These are phyloP conservation scores for Tenthredo mesomela DNA, from an alignment of 2,888 invertebrate species.

Conservation along the genomic window DNA sequence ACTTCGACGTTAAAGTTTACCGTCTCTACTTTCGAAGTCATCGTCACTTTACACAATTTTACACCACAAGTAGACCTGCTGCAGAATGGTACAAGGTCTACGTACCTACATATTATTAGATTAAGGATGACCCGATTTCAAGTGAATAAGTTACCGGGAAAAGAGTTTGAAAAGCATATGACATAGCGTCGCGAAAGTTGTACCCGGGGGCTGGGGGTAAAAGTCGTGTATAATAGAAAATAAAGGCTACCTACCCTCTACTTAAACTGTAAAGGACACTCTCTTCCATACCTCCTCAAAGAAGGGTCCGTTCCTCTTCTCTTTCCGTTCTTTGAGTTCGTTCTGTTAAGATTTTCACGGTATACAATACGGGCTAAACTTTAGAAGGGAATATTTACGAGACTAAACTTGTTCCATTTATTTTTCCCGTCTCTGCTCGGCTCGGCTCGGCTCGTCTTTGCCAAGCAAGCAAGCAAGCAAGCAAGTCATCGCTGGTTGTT, in stretches of 20 bases:
- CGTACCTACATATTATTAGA: neutral
- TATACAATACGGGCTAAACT: slow-evolving; percentile 33
- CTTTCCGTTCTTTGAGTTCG: slow-evolving; percentile 27
- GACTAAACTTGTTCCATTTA: slow-evolving; percentile 44
- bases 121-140: slow-evolving; percentile 21
- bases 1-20: slow-evolving; percentile 30
- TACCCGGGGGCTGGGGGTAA: neutral
- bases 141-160: neutral
- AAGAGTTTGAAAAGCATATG: slow-evolving; percentile 4
- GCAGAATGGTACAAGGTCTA: neutral
- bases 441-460: neutral
- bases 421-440: slow-evolving; percentile 2
- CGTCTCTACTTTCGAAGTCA: slow-evolving; percentile 24
- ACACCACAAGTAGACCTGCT: neutral
- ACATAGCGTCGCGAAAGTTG: slow-evolving; percentile 8
- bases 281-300: neutral
- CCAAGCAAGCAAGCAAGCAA: neutral
- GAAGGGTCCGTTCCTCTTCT: slow-evolving; percentile 5
- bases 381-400: slow-evolving; percentile 41
- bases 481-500: slow-evolving; percentile 43
- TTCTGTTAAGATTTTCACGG: slow-evolving; percentile 37
- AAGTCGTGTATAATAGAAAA: slow-evolving; percentile 41
- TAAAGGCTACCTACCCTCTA: neutral
- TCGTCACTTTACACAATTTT: neutral
- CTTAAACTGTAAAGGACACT: slow-evolving; percentile 45